phyloP scores from a whole-genome alignment of 2,797 vertebrate genomes.

The Carapus acus region DNA sequence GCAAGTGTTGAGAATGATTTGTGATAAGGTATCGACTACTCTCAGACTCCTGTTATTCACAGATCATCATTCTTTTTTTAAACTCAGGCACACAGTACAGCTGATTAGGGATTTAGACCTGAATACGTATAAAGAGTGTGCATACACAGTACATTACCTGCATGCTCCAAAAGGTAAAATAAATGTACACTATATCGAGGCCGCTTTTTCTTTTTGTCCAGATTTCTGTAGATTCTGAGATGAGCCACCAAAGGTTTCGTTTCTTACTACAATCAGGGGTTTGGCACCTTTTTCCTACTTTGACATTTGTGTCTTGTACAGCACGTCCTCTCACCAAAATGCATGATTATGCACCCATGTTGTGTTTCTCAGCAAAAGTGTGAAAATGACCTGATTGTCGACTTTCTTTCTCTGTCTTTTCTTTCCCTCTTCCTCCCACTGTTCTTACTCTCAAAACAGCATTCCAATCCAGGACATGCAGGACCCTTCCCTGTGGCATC shows the following conservation, averaged over 20 bases:
- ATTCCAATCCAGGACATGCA: conserved; percentile 96
- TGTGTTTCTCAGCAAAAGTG: conserved; percentile 16
- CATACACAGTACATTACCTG: conserved; percentile 48
- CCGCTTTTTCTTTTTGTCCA: conserved; percentile 71
- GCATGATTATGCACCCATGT: conserved; percentile 57
- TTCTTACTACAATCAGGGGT: conserved; percentile 76
- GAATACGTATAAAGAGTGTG: too few relatives aligned
- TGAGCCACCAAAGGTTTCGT: conserved; percentile 78
- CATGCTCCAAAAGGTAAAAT: conserved; percentile 45
- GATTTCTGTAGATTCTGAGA: conserved; percentile 76
- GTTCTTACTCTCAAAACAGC: conserved; percentile 66
- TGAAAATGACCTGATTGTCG: conserved; percentile 16
- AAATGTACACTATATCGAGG: conserved; percentile 56
- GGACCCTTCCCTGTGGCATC: conserved; percentile 96
- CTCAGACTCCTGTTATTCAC: too few relatives aligned
- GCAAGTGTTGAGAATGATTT: too few relatives aligned
- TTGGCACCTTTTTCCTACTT: conserved; percentile 71
- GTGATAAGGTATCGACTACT: too few relatives aligned
- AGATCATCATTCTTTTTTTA: too few relatives aligned
- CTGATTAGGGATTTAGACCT: too few relatives aligned
- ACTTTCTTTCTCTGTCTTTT: conserved; percentile 1
- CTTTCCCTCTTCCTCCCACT: background rate
- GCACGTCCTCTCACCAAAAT: conserved; percentile 61
- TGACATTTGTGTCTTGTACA: conserved; percentile 64
- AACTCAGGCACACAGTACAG: too few relatives aligned